phyloP scores from a whole-genome alignment of 2,888 invertebrate genomes.

The Volucella bombylans region DNA sequence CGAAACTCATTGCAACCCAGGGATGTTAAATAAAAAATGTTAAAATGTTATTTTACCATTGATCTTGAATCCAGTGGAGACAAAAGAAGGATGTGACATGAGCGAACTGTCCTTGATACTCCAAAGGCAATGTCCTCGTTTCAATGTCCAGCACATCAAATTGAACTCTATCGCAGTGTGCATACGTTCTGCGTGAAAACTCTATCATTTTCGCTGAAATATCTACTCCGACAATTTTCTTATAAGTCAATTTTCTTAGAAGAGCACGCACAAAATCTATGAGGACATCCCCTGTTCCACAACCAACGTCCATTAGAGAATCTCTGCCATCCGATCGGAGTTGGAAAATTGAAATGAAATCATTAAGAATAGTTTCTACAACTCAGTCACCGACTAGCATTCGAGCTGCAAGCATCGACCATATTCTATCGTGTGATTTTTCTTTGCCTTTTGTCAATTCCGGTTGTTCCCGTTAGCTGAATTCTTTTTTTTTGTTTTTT shows the following conservation, averaged over 20 bases:
- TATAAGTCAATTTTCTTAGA: conserved; percentile 84
- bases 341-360: conserved; percentile 85
- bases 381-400: too few relatives aligned
- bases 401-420: too few relatives aligned
- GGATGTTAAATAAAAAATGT: too few relatives aligned
- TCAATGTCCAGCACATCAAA: conserved; percentile 85
- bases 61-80: conserved; percentile 90
- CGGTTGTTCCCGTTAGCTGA: too few relatives aligned
- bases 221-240: conserved; percentile 86
- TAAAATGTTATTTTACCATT: conserved; percentile 83
- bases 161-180: conserved; percentile 77
- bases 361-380: conserved; percentile 85
- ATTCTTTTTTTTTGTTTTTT: too few relatives aligned
- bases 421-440: too few relatives aligned
- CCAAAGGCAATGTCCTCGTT: conserved; percentile 83
- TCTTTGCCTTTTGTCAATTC: too few relatives aligned
- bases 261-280: conserved; percentile 85
- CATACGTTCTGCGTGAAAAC: conserved; percentile 85
- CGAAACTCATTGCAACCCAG: conserved; percentile 72
- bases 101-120: conserved; percentile 84
- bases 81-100: conserved; percentile 91
- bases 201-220: conserved; percentile 87
- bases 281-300: conserved; percentile 89
- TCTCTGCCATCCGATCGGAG: conserved; percentile 84
- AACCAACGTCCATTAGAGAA: conserved; percentile 87